phyloP scores from a whole-genome alignment of 2,797 vertebrate species.

The Poecile montanus region DNA sequence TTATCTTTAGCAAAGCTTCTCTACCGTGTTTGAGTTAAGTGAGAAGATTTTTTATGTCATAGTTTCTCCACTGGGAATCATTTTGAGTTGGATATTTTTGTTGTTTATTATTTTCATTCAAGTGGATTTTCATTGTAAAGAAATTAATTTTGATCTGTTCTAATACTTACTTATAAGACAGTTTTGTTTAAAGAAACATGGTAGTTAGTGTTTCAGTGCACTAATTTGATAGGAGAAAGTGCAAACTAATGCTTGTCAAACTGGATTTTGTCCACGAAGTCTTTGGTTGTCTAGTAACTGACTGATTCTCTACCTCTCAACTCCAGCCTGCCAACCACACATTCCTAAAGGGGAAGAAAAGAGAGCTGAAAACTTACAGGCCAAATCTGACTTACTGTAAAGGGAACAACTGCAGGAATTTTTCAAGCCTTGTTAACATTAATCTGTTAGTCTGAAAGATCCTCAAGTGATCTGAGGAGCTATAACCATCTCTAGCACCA shows the following conservation, averaged over 20 bases:
- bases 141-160: constrained; percentile 61
- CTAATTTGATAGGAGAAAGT: constrained; percentile 63
- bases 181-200: constrained; percentile 22
- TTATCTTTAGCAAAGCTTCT: constrained; percentile 49
- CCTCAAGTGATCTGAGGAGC: not conserved
- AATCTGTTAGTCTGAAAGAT: not conserved
- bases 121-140: constrained; percentile 69
- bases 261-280: constrained; percentile 6
- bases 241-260: constrained; percentile 49
- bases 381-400: constrained; percentile 9
- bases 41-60: constrained; percentile 40
- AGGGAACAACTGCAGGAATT: constrained; percentile 18
- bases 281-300: constrained; percentile 8
- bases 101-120: constrained; percentile 45
- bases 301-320: constrained; percentile 51
- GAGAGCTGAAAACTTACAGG: constrained; percentile 20
- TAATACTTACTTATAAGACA: constrained; percentile 37
- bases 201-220: constrained; percentile 50
- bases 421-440: not conserved
- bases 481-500: not conserved
- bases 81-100: constrained; percentile 43
- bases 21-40: constrained; percentile 46
- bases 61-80: constrained; percentile 27
- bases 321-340: constrained; percentile 1
- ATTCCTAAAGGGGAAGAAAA: constrained; percentile 15